Base-by-base conservation (phyloP, 1,140 invertebrate species). In the Camponotus pennsylvanicus region DNA sequence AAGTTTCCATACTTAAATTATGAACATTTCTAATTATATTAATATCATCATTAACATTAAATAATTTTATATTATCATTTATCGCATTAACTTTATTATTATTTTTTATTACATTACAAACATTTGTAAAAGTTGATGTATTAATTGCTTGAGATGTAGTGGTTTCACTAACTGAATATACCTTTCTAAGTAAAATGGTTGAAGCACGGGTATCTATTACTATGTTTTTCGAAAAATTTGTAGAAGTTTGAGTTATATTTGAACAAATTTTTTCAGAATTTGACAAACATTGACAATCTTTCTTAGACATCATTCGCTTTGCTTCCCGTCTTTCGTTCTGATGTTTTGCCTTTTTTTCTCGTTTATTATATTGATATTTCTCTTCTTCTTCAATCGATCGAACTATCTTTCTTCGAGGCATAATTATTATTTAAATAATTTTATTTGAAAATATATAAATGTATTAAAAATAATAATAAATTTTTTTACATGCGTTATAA, bases 391-490 rank as follows among this genome's bases (percentile, higher is more conserved):
- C 63, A 37, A 37, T 5, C 13, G 40, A 42, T 67, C 66, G 37
- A 42, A 67, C 5, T 42, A 27, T 15, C 21, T 67, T 67, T 67
- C n/a, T 45, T 42, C 8, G n/a, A 45, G 9, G 21, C 9, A 34
- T 63, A 63, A 63, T 63, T 63, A 63, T 63, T 63, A 63, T 63
- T 32, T 34, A 34, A 34, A 34, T 63, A 63, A 34, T 63, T 3
- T 57, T 2, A 21, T 3, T 57, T 57, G 3, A 6, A n/a, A 57
- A 21, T 57, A 57, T 57, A n/a, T 57, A 57, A 57, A n/a, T n/a
- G 2, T 57, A 57, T 2, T 37, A n/a, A 57, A 21, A 15, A 57
- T 57, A 57, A 6, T 57, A 18, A 57, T 57, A 15, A 15, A 57
- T 3, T 49, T 8, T 49, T 11, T 27, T n/a, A n/a, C n/a, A n/a